Base-by-base conservation (phyloP, 2,113 vertebrate species). In the Kobus ellipsiprymnus region DNA sequence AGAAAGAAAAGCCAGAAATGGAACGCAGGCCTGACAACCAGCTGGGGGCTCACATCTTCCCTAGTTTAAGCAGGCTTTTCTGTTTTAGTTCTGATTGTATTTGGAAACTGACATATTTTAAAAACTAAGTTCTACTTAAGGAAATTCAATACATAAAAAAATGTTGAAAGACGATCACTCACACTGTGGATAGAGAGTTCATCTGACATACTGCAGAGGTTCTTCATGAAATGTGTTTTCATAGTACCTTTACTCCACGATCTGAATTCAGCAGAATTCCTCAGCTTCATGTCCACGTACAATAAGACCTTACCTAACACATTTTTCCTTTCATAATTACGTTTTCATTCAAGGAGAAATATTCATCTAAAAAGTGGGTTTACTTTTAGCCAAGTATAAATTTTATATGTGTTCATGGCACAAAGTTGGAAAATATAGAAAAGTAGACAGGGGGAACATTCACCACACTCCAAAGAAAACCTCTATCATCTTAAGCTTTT, bases 51-150 rank as follows among this genome's bases (percentile, higher is more conserved):
- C 12, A n/a, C 4, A 6, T 27, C 55, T 50, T 77, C 46, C 19
- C 60, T 64, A 23, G 27, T 62, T 44, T 6, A 40, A 91, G 36
- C 60, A 84, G 62, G 8, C n/a, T 60, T 87, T 85, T 59, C 23
- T 62, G 62, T n/a, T 90, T 77, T 7, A 54, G n/a, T 91, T 93
- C 60, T 89, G 83, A 91, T 6, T 48, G 6, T 48, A 67, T 60
- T 92, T 91, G 71, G 77, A 95, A 97, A 87, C 36, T 6, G 59
- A 93, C 30, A 9, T 54, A 59, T 25, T 78, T 95, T 91, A 74
- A 64, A 95, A 93, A 87, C 50, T 12, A 54, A 93, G 9, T 86
- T 71, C 55, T 81, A 60, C 30, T 85, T 83, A 40, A 91, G 48
- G 50, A 78, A 95, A 80, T 64, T 15, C 8, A 60, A 52, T 16